Conservation (phyloP, 1,140 invertebrate genomes). For the Drosophila ironensis region DNA sequence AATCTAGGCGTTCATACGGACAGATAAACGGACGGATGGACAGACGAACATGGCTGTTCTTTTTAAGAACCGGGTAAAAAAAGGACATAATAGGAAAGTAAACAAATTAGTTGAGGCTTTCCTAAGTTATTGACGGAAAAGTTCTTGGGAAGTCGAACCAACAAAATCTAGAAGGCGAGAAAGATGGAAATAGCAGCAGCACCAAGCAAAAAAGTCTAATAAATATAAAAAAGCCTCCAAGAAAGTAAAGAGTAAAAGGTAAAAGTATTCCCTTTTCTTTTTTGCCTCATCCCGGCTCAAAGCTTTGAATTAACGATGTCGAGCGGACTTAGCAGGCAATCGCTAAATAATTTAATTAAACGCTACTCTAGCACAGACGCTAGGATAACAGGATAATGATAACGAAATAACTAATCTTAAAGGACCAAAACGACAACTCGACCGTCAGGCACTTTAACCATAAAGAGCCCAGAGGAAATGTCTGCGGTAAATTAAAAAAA, state of each 20-base stretch:
- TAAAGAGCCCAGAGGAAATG: conserved; percentile 56
- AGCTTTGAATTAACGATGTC: conserved; percentile 62
- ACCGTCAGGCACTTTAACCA: conserved; percentile 9
- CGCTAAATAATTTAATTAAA: conserved; percentile 76
- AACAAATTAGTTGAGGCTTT: conserved; percentile 70
- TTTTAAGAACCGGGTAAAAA: too few species aligned
- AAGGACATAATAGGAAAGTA: too few species aligned
- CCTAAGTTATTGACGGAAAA: conserved; percentile 65
- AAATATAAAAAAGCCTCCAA: conserved; percentile 61
- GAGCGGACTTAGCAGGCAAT: conserved; percentile 76
- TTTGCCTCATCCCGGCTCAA: conserved; percentile 44
- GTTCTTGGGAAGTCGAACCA: conserved; percentile 16
- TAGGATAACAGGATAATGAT: conserved; percentile 77
- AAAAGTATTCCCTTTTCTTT: conserved; percentile 33
- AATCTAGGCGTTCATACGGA: too few species aligned
- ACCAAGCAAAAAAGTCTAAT: conserved; percentile 52
- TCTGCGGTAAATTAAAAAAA: conserved; percentile 68
- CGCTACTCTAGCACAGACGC: conserved; percentile 30
- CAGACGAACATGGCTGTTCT: too few species aligned
- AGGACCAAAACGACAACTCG: conserved; percentile 38
- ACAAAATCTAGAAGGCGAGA: conserved; percentile 62
- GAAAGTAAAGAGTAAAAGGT: not conserved
- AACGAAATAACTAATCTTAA: conserved; percentile 70
- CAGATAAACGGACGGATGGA: too few species aligned
- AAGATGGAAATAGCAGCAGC: conserved; percentile 6